These are phyloP conservation scores for Perodicticus potto DNA, from an alignment of 2,797 vertebrate species.

Conservation along the genomic window DNA sequence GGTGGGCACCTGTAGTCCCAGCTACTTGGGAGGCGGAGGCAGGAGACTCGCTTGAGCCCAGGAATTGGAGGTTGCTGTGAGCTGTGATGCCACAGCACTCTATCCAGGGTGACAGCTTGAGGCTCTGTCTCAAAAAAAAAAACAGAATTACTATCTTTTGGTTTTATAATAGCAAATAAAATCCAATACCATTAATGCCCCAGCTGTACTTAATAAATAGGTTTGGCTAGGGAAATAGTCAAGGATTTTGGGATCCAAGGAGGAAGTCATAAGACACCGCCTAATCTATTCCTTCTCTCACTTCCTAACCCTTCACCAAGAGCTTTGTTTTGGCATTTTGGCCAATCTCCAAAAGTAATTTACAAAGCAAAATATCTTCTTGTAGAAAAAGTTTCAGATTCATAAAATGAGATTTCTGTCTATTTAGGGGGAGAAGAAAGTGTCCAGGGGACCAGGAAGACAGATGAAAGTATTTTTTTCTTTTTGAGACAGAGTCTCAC, in stretches of 20 bases:
- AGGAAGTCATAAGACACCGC: background rate
- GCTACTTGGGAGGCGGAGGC: too few relatives aligned
- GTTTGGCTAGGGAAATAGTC: background rate
- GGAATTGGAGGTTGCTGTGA: too few relatives aligned
- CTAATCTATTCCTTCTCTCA: too few relatives aligned
- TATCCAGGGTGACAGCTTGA: too few relatives aligned
- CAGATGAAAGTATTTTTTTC: background rate
- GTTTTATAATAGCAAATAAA: constrained; percentile 6
- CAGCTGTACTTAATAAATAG: background rate
- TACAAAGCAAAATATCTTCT: background rate
- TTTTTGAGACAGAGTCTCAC: too few relatives aligned
- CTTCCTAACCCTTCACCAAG: background rate
- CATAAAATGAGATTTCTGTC: background rate
- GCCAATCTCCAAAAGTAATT: background rate
- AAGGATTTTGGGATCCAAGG: background rate
- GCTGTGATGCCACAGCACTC: too few relatives aligned
- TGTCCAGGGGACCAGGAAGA: background rate
- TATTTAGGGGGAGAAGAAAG: background rate
- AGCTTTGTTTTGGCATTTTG: background rate
- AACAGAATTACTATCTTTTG: background rate
- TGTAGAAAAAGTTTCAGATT: background rate
- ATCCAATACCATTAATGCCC: background rate
- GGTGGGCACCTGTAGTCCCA: too few relatives aligned
- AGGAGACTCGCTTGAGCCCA: too few relatives aligned
- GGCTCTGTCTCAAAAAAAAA: too few relatives aligned